Evolutionary conservation across 2,888 invertebrate genomes (phyloP).

Genomic region (Rotaria magnacalcarata): DNA sequence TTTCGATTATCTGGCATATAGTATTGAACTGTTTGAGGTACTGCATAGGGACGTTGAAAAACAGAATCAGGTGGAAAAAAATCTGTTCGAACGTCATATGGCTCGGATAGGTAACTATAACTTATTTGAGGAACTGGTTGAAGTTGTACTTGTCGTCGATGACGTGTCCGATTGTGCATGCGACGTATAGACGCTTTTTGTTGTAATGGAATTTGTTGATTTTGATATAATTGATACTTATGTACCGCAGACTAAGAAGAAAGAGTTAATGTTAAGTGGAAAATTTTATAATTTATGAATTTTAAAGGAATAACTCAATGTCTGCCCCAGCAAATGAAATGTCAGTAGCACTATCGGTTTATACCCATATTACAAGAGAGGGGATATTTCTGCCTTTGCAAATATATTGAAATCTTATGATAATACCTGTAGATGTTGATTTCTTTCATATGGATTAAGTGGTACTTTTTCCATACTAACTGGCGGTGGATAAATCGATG

Average conservation of each 20-base stretch:
- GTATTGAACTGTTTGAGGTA: not conserved
- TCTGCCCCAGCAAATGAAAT: too few species aligned
- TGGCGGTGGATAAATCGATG: not conserved
- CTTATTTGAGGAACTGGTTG: constrained; percentile 20
- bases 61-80: constrained; percentile 1
- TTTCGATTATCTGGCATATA: not conserved
- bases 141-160: not conserved
- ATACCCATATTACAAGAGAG: too few species aligned
- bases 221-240: not conserved
- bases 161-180: not conserved
- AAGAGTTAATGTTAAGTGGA: not conserved
- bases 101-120: not conserved
- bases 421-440: constrained; percentile 9
- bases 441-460: not conserved
- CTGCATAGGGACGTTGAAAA: not conserved
- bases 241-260: not conserved
- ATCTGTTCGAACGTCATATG: not conserved
- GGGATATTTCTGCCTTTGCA: too few species aligned
- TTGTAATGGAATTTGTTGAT: not conserved
- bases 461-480: not conserved
- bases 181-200: not conserved
- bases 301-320: too few species aligned
- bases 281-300: too few species aligned
- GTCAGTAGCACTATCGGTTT: too few species aligned
- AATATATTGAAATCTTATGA: too few species aligned